These are phyloP conservation scores for Sylvia atricapilla DNA, from an alignment of 2,113 vertebrate genomes.

Conservation along the genomic window DNA sequence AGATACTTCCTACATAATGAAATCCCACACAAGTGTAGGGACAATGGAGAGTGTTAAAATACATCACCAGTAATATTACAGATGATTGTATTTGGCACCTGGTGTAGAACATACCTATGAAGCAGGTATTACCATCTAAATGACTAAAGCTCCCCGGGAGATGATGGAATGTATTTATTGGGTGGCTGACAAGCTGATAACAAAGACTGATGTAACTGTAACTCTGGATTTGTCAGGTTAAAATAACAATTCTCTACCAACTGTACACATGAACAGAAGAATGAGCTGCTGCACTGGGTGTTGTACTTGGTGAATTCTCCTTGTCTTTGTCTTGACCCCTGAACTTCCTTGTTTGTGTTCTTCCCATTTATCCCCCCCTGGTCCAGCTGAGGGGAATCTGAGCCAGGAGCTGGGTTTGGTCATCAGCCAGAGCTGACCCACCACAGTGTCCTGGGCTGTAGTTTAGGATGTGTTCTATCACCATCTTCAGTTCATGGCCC, in stretches of 20 bases:
- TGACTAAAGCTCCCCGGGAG: constrained; percentile 57
- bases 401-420: background rate
- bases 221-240: constrained; percentile 20
- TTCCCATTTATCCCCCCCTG: background rate
- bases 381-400: background rate
- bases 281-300: background rate
- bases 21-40: background rate
- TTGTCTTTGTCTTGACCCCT: no score
- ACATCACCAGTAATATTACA: background rate
- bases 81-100: background rate
- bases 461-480: no score
- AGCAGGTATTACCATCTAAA: constrained; percentile 56
- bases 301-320: background rate
- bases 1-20: background rate
- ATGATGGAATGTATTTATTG: constrained; percentile 57
- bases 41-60: background rate
- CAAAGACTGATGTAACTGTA: constrained; percentile 20
- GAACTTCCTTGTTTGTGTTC: background rate
- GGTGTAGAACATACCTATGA: background rate
- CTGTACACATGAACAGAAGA: background rate
- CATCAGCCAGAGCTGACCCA: background rate
- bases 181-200: constrained; percentile 59
- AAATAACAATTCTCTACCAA: constrained; percentile 13
- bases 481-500: no score
- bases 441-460: no score